Percentiles rank a stretch among this genome's conserved stretches.
Conservation (phyloP, 37 sponge, comb jelly and placozoan genomes). For the Mnemiopsis leidyi region DNA sequence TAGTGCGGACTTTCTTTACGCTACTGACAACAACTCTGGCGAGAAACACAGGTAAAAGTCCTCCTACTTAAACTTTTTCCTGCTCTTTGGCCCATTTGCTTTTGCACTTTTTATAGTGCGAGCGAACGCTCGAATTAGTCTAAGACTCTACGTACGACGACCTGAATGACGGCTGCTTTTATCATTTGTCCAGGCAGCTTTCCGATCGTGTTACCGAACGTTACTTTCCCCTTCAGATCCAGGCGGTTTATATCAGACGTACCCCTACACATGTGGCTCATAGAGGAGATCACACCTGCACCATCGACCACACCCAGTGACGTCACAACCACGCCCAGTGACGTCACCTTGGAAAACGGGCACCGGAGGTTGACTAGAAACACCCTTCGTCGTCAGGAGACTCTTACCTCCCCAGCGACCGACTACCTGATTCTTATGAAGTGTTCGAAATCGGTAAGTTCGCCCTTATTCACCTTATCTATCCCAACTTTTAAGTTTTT, state of each 20-base stretch:
- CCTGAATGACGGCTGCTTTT: too few species aligned
- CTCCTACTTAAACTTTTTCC: too few species aligned
- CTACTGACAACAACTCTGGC: not conserved
- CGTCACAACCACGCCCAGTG: not conserved
- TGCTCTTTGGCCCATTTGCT: too few species aligned
- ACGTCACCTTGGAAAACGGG: slow-evolving; percentile 24
- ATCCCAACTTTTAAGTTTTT: not conserved
- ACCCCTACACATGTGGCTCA: not conserved
- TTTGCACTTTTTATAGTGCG: too few species aligned
- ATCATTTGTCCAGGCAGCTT: too few species aligned
- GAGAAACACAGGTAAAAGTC: slow-evolving; percentile 59
- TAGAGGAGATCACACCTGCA: not conserved
- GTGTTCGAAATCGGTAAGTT: slow-evolving; percentile 21
- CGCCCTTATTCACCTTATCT: not conserved
- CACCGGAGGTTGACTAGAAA: slow-evolving; percentile 40
- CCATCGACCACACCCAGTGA: not conserved
- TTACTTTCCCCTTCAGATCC: slow-evolving; percentile 21
- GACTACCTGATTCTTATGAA: not conserved
- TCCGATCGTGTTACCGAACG: too few species aligned
- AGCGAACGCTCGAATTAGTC: too few species aligned
- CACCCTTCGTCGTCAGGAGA: not conserved
- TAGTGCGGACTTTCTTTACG: slow-evolving; percentile 39
- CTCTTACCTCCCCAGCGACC: not conserved
- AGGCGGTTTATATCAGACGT: slow-evolving; percentile 34
- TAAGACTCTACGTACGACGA: too few species aligned